phyloP scores from a whole-genome alignment of 92 coral and sea anemone genomes.

The Blastomussa wellsi region DNA sequence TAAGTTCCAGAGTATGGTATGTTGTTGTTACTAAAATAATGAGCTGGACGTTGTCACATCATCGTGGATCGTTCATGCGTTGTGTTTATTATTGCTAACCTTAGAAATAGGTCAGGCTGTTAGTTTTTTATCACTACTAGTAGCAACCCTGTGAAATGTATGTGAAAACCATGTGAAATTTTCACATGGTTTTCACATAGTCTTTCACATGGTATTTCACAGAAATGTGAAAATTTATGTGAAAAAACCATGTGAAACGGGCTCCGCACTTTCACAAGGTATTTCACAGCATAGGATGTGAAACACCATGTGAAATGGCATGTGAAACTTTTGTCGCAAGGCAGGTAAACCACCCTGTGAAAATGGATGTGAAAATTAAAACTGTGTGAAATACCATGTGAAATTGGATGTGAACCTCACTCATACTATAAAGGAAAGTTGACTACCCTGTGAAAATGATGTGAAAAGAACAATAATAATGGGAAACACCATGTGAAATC shows the following conservation, averaged over 20 bases:
- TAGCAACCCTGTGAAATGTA: constrained; percentile 5
- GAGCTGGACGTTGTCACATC: constrained; percentile 3
- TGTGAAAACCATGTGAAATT: constrained; percentile 3
- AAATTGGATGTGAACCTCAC: not conserved
- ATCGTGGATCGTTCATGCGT: not conserved
- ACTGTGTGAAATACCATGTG: not conserved
- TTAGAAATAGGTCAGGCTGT: too few relatives aligned
- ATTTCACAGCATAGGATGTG: not conserved
- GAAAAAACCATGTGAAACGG: constrained; percentile 19
- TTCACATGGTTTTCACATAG: constrained; percentile 2
- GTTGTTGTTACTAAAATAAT: constrained; percentile 6
- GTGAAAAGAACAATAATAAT: too few relatives aligned
- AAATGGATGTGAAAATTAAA: not conserved
- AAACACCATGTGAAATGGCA: not conserved
- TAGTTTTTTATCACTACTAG: constrained; percentile 16
- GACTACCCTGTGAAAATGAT: not conserved
- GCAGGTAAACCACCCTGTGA: not conserved
- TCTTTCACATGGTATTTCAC: constrained; percentile 1
- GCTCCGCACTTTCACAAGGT: constrained; percentile 5
- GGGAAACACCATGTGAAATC: not conserved
- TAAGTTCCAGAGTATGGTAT: not conserved
- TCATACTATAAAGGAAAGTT: too few relatives aligned
- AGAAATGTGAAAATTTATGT: not conserved
- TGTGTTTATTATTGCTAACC: too few relatives aligned
- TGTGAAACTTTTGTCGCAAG: not conserved